Evolutionary conservation across 2,888 invertebrate species (phyloP).

Genomic region (Hermaeophaga mercurialis): DNA sequence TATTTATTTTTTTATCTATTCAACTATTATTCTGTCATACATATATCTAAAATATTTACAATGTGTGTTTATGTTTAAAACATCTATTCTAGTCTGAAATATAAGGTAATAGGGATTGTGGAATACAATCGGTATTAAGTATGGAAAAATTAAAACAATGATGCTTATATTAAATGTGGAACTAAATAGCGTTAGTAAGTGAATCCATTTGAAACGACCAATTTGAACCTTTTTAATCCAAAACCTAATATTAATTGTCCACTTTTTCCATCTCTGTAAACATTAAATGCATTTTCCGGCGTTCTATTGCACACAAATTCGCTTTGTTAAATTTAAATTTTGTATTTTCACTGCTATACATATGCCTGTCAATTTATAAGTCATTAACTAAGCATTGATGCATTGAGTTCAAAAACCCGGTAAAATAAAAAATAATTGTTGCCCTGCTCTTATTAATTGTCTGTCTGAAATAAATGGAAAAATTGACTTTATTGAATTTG

Average conservation of each 20-base stretch:
- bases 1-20: too few relatives aligned
- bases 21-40: too few relatives aligned
- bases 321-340: conserved; percentile 13
- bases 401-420: conserved; percentile 15
- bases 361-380: conserved; percentile 17
- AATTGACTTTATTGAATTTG: background rate
- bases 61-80: too few relatives aligned
- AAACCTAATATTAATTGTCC: background rate
- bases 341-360: conserved; percentile 7
- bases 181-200: too few relatives aligned
- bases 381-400: conserved; percentile 20
- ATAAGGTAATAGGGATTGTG: too few relatives aligned
- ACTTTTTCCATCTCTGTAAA: background rate
- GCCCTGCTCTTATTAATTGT: background rate
- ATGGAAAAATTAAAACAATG: too few relatives aligned
- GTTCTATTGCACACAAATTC: background rate
- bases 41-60: too few relatives aligned
- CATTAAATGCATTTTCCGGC: conserved; percentile 3
- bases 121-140: too few relatives aligned
- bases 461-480: background rate
- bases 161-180: too few relatives aligned
- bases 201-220: too few relatives aligned
- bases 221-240: background rate
- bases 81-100: too few relatives aligned
- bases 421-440: conserved; percentile 4